phyloP scores from a whole-genome alignment of 2,797 vertebrate genomes.

The Xiphophorus birchmanni region DNA sequence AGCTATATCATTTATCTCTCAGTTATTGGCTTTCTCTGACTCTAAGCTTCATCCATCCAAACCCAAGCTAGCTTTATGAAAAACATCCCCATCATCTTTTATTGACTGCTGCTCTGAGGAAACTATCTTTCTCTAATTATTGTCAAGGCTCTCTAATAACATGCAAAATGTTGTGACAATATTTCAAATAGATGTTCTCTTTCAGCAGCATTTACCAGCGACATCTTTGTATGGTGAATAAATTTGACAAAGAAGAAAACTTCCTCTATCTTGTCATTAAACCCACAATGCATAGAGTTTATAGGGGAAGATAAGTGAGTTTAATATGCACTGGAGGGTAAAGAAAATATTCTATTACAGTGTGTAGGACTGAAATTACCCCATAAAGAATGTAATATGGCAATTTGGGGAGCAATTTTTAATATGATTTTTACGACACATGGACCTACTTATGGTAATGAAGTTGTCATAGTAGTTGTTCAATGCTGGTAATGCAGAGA shows the following conservation, averaged over 20 bases:
- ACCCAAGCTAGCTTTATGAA: conserved; percentile 46
- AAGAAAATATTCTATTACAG: conserved; percentile 99
- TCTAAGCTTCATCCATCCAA: conserved; percentile 66
- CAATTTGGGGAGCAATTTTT: conserved; percentile 99
- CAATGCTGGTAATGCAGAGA: conserved; percentile 91
- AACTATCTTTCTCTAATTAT: conserved; percentile 25
- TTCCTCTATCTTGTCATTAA: conserved; percentile 75
- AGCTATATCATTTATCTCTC: conserved; percentile 97
- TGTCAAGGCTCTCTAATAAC: conserved; percentile 15
- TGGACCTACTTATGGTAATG: conserved; percentile 99
- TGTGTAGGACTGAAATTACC: conserved; percentile 97
- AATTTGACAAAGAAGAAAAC: conserved; percentile 58
- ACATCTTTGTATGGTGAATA: conserved; percentile 59
- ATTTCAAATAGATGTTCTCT: conserved; percentile 35
- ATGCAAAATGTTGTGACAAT: conserved; percentile 37
- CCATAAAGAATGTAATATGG: conserved; percentile 99
- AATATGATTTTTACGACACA: conserved; percentile 99
- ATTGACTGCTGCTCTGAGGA: conserved; percentile 18
- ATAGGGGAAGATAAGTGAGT: conserved; percentile 99
- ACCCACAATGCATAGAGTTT: conserved; percentile 88
- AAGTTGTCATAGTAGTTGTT: conserved; percentile 99
- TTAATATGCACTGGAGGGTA: conserved; percentile 99
- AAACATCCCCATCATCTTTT: conserved; percentile 32
- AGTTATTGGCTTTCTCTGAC: conserved; percentile 92
- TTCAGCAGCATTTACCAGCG: conserved; percentile 36